Conservation (phyloP, 2,113 vertebrate genomes). For the Erpornis zantholeuca region DNA sequence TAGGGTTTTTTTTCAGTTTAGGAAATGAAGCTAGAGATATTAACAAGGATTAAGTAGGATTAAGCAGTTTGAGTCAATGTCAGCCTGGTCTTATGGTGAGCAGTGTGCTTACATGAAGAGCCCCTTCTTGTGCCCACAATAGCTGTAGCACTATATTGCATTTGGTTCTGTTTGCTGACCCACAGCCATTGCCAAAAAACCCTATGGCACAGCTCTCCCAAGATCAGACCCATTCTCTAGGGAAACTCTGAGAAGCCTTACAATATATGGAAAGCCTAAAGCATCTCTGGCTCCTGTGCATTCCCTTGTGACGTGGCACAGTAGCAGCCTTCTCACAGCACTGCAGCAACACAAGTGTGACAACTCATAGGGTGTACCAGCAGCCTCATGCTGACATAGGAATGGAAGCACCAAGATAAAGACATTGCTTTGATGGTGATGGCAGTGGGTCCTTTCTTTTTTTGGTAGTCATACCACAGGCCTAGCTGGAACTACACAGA, state of each 20-base stretch:
- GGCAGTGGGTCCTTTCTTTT: background rate
- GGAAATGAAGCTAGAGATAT: background rate
- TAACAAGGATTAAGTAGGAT: background rate
- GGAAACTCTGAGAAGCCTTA: background rate
- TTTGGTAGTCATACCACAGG: background rate
- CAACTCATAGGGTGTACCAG: background rate
- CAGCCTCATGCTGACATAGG: background rate
- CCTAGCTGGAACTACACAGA: background rate
- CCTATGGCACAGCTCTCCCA: background rate
- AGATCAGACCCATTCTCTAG: background rate
- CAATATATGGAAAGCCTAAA: background rate
- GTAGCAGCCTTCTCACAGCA: background rate
- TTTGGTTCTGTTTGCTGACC: background rate
- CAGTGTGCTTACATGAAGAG: background rate
- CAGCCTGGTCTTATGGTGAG: background rate
- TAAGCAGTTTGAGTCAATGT: background rate
- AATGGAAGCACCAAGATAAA: background rate
- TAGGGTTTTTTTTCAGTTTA: background rate
- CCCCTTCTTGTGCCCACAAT: fast-evolving
- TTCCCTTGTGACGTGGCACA: background rate
- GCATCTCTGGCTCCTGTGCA: background rate
- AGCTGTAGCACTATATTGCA: background rate
- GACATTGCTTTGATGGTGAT: background rate
- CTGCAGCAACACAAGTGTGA: background rate
- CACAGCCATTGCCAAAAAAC: background rate